Conservation (phyloP, 92 coral and sea anemone genomes). For the Paramuricea clavata region DNA sequence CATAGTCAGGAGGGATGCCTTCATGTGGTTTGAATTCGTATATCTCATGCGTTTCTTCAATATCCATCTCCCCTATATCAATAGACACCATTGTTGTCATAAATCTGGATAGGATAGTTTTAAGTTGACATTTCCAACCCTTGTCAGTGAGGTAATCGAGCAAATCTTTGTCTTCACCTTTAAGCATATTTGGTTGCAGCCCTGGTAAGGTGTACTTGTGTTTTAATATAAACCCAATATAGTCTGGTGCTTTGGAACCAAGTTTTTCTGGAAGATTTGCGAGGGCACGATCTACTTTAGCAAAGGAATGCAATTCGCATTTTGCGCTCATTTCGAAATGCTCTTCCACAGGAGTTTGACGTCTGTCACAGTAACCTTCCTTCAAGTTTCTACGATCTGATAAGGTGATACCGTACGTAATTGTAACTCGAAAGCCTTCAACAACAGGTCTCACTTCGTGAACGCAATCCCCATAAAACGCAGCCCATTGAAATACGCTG, state of each 20-base stretch:
- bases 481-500: conserved; percentile 65
- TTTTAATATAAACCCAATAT: conserved; percentile 66
- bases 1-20: neutral
- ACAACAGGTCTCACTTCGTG: conserved; percentile 69
- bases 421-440: conserved; percentile 64
- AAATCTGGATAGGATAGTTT: conserved; percentile 62
- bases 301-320: conserved; percentile 61
- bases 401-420: conserved; percentile 64
- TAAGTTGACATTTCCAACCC: conserved; percentile 69
- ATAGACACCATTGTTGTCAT: conserved; percentile 34
- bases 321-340: conserved; percentile 66
- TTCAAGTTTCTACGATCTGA: neutral
- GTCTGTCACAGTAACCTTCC: conserved; percentile 1
- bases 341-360: conserved; percentile 17
- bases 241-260: conserved; percentile 33
- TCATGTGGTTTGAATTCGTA: conserved; percentile 55
- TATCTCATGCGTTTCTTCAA: conserved; percentile 63
- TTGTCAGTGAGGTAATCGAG: conserved; percentile 55
- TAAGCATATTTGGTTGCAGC: conserved; percentile 64
- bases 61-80: conserved; percentile 57
- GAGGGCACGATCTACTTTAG: conserved; percentile 58
- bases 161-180: conserved; percentile 71
- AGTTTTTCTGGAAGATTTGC: conserved; percentile 30
- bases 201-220: conserved; percentile 67
- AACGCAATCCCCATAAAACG: conserved; percentile 69